Evolutionary conservation across 2,113 vertebrate genomes (phyloP).

Genomic region (Tachysurus fulvidraco): DNA sequence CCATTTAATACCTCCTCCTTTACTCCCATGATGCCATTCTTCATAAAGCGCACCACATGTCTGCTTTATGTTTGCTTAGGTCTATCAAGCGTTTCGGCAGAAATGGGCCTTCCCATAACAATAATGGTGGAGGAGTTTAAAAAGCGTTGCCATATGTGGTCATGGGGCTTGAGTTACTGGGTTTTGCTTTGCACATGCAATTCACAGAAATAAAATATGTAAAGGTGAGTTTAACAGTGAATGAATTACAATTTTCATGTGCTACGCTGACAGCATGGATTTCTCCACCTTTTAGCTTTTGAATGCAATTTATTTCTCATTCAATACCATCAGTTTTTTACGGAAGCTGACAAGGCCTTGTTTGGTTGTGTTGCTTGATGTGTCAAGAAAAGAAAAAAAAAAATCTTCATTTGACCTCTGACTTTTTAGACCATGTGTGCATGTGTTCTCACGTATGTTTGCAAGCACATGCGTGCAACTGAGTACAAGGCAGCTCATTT

Average conservation of each 20-base stretch:
- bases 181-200: neutral
- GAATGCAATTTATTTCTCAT: neutral
- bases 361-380: neutral
- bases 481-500: constrained; percentile 29
- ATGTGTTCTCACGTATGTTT: constrained; percentile 42
- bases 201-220: neutral
- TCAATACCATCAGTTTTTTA: neutral
- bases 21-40: constrained; percentile 58
- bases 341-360: neutral
- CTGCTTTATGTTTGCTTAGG: constrained; percentile 49
- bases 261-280: neutral
- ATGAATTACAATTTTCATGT: neutral
- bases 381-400: neutral
- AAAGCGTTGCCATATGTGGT: constrained; percentile 32
- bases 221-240: constrained; percentile 29
- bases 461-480: constrained; percentile 34
- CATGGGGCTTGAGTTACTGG: constrained; percentile 10
- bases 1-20: constrained; percentile 54
- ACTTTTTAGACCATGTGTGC: constrained; percentile 29
- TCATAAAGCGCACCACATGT: constrained; percentile 65
- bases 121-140: constrained; percentile 12
- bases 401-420: constrained; percentile 6
- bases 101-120: constrained; percentile 43
- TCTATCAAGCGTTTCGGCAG: constrained; percentile 34
- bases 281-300: constrained; percentile 19